Base-by-base conservation (phyloP, 1,140 invertebrate genomes). In the Drosophila asahinai region DNA sequence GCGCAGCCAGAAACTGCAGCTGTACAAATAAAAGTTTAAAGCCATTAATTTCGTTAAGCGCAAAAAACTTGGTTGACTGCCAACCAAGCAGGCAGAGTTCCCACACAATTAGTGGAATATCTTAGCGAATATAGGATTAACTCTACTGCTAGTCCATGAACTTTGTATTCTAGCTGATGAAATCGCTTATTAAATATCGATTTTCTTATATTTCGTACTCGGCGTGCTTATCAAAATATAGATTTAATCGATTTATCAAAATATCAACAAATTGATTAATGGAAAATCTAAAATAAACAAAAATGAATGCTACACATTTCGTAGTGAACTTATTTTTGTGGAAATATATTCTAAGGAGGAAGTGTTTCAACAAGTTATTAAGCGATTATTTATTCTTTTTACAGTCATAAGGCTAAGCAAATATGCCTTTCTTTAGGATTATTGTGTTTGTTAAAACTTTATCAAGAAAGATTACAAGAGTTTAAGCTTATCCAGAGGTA, bases 1-100 rank as follows among this genome's bases (percentile, higher is more conserved):
- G 68, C 94, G 93, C n/a, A 96, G 73, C 96, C 96, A 96, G 49
- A 96, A 93, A 82, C 94, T 91, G 52, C 92, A 93, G 43, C 83
- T 92, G 83, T 79, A 15, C 36, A 77, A 83, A 81, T 62, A 81
- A 80, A 57, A 27, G 8, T 38, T 55, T 11, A 52, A 33, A 42
- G 36, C 33, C 45, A 22, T 73, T 43, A 19, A 25, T n/a, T 43
- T 15, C 0, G 22, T 54, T n/a, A 11, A 8, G 17, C 3, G 25
- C 15, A 15, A 40, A 19, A 58, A 51, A 25, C 27, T 33, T 42
- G 43, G 25, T 14, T 19, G 15, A 51, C 15, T 73, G 67, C 68
- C 71, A 73, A 30, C 67, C n/a, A 61, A 12, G 67, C 71, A 61
- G 67, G 22, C 11, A 22, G 17, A 42, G 45, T 67, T 62, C 63